phyloP scores from a whole-genome alignment of 2,797 vertebrate genomes.

The Limnodromus scolopaceus region DNA sequence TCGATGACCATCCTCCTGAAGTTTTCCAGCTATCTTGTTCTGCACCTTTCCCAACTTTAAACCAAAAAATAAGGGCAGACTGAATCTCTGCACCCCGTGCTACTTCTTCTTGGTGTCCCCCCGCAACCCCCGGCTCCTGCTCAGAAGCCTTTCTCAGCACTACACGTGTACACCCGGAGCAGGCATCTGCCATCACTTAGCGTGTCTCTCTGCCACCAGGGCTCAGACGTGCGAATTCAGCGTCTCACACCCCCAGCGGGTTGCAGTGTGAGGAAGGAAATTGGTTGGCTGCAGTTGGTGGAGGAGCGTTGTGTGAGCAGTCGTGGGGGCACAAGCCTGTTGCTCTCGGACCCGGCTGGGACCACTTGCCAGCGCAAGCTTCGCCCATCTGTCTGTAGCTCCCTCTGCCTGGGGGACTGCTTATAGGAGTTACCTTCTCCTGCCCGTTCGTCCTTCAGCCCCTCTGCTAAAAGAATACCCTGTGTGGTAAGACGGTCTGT shows the following conservation, averaged over 20 bases:
- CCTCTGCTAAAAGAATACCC: not conserved
- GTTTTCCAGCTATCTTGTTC: not conserved
- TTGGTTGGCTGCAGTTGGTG: not conserved
- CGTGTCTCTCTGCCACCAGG: not conserved
- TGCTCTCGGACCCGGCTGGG: not conserved
- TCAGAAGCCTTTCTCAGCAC: not conserved
- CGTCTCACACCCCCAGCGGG: constrained; percentile 35
- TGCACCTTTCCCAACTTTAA: not conserved
- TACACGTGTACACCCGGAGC: not conserved
- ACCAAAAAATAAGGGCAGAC: not conserved
- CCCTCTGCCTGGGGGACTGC: not conserved
- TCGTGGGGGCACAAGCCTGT: not conserved
- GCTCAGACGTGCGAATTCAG: constrained; percentile 37
- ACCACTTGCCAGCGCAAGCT: not conserved
- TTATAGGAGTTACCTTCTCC: not conserved
- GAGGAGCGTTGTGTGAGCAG: not conserved
- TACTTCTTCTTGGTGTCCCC: not conserved
- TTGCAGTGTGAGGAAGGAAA: not conserved
- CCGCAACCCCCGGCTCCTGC: too few relatives aligned
- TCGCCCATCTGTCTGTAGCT: not conserved
- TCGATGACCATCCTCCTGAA: not conserved
- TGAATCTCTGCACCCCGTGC: not conserved
- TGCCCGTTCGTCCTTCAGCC: not conserved
- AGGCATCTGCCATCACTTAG: not conserved
- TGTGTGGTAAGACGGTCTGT: not conserved